Conservation (phyloP, 2,797 vertebrate species). For the Pteronotus mesoamericanus region DNA sequence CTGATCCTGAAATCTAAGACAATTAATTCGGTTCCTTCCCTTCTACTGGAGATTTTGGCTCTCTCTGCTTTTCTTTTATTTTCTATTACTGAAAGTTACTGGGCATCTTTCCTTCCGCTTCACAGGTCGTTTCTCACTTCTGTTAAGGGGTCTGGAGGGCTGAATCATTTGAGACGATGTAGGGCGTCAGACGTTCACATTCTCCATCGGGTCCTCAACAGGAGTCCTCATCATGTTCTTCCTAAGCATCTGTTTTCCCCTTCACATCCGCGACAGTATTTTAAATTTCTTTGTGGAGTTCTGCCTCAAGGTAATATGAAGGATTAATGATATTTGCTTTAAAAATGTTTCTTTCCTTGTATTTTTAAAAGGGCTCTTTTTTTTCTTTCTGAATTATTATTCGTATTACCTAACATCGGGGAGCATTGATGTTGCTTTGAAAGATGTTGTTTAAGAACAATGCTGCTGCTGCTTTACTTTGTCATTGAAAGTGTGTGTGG, state of each 20-base stretch:
- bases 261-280: not conserved
- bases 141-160: not conserved
- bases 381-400: constrained; percentile 49
- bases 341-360: not conserved
- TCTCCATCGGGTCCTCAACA: not conserved
- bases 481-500: constrained; percentile 58
- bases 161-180: not conserved
- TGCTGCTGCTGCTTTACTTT: constrained; percentile 53
- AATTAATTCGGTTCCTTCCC: constrained; percentile 18
- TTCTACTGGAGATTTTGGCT: not conserved
- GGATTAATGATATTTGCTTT: constrained; percentile 31
- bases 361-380: not conserved
- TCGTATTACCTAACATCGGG: not conserved
- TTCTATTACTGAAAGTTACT: not conserved
- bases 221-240: constrained; percentile 1
- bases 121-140: constrained; percentile 11
- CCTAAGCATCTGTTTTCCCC: not conserved
- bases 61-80: constrained; percentile 30
- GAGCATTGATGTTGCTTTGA: constrained; percentile 2
- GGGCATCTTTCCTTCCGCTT: not conserved
- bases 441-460: constrained; percentile 42
- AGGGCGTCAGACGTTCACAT: constrained; percentile 33
- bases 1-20: constrained; percentile 11
- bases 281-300: not conserved
- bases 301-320: constrained; percentile 25